phyloP scores from a whole-genome alignment of 2,888 invertebrate genomes.

The Eugnorisma glareosa region DNA sequence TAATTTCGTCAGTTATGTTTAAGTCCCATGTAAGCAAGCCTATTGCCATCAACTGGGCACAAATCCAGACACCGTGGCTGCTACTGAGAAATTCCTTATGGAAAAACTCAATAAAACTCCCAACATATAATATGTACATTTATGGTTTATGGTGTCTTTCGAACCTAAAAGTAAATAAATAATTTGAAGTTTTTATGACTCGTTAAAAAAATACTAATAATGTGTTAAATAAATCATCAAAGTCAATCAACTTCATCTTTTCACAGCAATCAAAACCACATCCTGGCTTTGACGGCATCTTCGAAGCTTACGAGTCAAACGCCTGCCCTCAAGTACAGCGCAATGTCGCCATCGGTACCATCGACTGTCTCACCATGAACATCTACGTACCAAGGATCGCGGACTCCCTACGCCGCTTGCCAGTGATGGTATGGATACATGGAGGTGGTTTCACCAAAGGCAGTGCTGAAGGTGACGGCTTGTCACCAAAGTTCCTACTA shows the following conservation, averaged over 20 bases:
- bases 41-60: too few relatives aligned
- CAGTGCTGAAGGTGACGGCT: slow-evolving; percentile 8
- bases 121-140: too few relatives aligned
- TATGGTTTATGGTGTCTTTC: neutral
- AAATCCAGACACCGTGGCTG: too few relatives aligned
- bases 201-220: neutral
- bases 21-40: too few relatives aligned
- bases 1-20: too few relatives aligned
- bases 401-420: slow-evolving; percentile 25
- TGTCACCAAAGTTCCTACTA: slow-evolving; percentile 26
- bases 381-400: slow-evolving; percentile 64
- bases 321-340: slow-evolving; percentile 60
- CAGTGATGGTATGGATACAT: slow-evolving; percentile 58
- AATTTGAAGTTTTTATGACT: neutral
- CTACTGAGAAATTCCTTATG: too few relatives aligned
- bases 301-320: slow-evolving; percentile 63
- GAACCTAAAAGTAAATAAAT: neutral
- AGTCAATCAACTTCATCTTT: too few relatives aligned
- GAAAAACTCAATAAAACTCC: too few relatives aligned
- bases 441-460: slow-evolving; percentile 48
- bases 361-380: slow-evolving; percentile 66
- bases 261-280: slow-evolving; percentile 31
- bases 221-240: neutral
- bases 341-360: slow-evolving; percentile 42
- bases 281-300: slow-evolving; percentile 52